Percentiles rank a stretch among this genome's conserved stretches.
phyloP scores from a whole-genome alignment of 2,113 vertebrate species.

The Otolemur garnettii region DNA sequence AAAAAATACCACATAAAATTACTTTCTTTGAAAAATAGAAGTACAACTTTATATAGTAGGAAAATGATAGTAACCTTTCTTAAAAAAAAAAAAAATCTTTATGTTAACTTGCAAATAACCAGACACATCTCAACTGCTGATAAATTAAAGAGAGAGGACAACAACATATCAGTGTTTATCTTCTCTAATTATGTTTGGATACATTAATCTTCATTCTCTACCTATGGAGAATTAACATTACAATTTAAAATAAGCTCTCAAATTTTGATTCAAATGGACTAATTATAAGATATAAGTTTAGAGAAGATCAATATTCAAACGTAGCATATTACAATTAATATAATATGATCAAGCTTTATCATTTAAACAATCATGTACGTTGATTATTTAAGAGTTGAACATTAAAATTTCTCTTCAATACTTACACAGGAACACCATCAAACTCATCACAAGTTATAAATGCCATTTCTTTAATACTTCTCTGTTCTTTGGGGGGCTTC shows the following conservation, averaged over 20 bases:
- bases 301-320: constrained; percentile 16
- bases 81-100: neutral
- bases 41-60: neutral
- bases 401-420: constrained; percentile 41
- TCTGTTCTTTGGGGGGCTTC: constrained; percentile 75
- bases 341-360: constrained; percentile 20
- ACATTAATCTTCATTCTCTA: neutral
- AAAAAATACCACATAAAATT: constrained; percentile 24
- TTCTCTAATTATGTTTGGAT: neutral
- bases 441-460: constrained; percentile 88
- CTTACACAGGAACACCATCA: constrained; percentile 86
- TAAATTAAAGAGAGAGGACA: neutral
- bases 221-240: neutral
- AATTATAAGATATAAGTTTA: neutral
- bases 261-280: constrained; percentile 32
- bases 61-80: neutral
- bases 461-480: constrained; percentile 78
- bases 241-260: constrained; percentile 20
- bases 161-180: neutral
- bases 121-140: neutral
- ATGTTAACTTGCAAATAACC: constrained; percentile 36
- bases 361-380: neutral
- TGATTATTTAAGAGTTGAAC: neutral
- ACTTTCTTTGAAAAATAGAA: constrained; percentile 45
- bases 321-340: neutral